Percentiles rank a stretch among this genome's conserved stretches.
These are phyloP conservation scores for Drosophila sordidula DNA, from an alignment of 2,888 invertebrate species.

Conservation along the genomic window DNA sequence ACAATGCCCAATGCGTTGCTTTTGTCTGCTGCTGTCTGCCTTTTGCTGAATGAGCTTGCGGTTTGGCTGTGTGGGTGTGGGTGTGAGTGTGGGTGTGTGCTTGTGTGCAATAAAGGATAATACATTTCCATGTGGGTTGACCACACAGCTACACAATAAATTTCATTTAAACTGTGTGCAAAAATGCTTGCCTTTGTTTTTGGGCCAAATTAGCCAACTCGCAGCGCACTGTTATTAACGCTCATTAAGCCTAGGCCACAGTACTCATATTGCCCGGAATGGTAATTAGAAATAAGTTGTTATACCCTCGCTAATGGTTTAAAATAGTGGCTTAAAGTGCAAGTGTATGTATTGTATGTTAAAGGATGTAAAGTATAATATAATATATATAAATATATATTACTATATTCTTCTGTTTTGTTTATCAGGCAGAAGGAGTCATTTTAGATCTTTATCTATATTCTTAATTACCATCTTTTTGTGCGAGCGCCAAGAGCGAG, in stretches of 20 bases:
- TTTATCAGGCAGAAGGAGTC: no score
- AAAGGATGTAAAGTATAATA: no score
- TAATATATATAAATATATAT: no score
- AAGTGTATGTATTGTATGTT: no score
- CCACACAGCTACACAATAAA: conserved; percentile 63
- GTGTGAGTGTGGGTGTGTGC: conserved; percentile 18
- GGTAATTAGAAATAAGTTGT: conserved; percentile 28
- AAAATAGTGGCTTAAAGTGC: not conserved
- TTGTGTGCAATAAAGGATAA: conserved; percentile 39
- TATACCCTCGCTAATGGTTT: not conserved
- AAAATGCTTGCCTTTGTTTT: conserved; percentile 38
- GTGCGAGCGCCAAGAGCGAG: no score
- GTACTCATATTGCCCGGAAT: conserved; percentile 8
- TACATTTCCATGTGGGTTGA: conserved; percentile 60
- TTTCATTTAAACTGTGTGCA: conserved; percentile 64
- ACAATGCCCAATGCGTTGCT: conserved; percentile 78
- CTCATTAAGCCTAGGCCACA: conserved; percentile 55
- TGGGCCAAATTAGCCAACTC: conserved; percentile 31
- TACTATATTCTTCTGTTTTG: no score
- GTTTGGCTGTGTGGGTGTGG: conserved; percentile 23
- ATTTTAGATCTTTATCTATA: no score
- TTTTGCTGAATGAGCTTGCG: conserved; percentile 65
- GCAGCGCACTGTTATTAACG: conserved; percentile 50
- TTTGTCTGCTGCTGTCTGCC: conserved; percentile 60
- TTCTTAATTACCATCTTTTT: not conserved